Evolutionary conservation across 2,797 vertebrate genomes (phyloP), one percentile per base, ranked within the genome.

Genomic region (Protonibea diacanthus): DNA sequence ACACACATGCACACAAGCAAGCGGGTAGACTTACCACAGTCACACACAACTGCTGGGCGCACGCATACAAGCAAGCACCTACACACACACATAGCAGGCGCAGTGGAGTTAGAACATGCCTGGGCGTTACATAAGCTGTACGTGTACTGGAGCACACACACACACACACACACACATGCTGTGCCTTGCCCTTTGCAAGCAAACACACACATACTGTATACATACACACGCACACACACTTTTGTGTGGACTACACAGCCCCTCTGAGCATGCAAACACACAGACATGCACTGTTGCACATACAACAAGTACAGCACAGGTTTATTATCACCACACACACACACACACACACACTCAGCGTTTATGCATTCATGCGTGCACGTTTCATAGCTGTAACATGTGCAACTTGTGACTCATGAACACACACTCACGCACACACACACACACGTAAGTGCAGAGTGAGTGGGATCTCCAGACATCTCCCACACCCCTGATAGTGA

Each of bases 101-200:
- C 82, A 81, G 75, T 45, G 67, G 68, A 86, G 85, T 86, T 68
- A 69, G 65, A 88, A 91, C 88, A 90, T 82, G 88, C 83, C 72
- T 81, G 48, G 59, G 70, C 21, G 74, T 93, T 94, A 92, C 82
- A 85, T 93, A 94, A 94, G 83, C 81, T 67, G 75, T 85, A 81
- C 76, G 79, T 87, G 86, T 76, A 65, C 57, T 55, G 42, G 51
- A 64, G 63, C 70, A 23, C 59, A 48, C 78, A 61, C 74, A 61
- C 69, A 61, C 42, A 56, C 62, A 78, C 64, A 62, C 59, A 69
- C 56, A 73, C 38, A 38, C 27, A 70, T 52, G 68, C 53, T 56
- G 51, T 4, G 23, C 59, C 29, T 12, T 76, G 53, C 58, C 70
- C 21, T 57, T 27, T 59, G 38, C 55, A 55, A 71, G 23, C 51